Percentiles rank a stretch among this genome's conserved stretches.
Evolutionary conservation across 1,140 invertebrate genomes (phyloP).

Genomic region (Augochlora pura): DNA sequence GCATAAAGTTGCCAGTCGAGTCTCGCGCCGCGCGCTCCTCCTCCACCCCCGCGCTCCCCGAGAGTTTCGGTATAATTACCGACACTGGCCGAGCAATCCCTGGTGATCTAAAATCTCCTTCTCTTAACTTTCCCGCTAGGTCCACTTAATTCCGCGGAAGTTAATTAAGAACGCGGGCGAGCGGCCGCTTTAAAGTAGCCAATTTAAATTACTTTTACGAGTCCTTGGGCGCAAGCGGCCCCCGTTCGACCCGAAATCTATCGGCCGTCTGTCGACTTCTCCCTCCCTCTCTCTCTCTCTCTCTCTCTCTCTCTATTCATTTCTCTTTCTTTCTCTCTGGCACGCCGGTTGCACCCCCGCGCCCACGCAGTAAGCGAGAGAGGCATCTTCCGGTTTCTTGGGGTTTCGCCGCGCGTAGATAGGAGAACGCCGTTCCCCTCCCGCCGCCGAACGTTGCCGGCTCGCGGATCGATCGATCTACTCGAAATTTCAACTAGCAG

Average conservation of each 20-base stretch:
- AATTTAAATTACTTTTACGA: conserved; percentile 53
- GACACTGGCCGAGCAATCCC: conserved; percentile 42
- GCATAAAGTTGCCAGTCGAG: neutral
- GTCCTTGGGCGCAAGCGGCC: conserved; percentile 28
- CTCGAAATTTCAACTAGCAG: conserved; percentile 44
- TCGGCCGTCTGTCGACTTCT: conserved; percentile 3
- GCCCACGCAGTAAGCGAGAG: too few relatives aligned
- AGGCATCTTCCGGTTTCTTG: neutral
- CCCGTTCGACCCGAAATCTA: conserved; percentile 39
- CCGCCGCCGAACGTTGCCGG: neutral
- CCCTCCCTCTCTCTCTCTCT: too few relatives aligned
- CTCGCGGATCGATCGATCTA: conserved; percentile 37
- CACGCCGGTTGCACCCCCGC: too few relatives aligned
- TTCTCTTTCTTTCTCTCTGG: too few relatives aligned
- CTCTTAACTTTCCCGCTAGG: conserved; percentile 50
- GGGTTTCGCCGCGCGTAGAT: neutral
- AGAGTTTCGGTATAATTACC: conserved; percentile 48
- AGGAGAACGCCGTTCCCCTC: neutral
- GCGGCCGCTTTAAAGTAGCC: conserved; percentile 42
- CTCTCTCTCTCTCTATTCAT: too few relatives aligned
- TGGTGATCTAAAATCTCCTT: conserved; percentile 47
- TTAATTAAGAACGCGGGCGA: conserved; percentile 45
- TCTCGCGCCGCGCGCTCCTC: neutral
- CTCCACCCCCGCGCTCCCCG: neutral
- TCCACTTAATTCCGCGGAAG: conserved; percentile 50